Conservation (phyloP, 2,113 vertebrate species). For the Microtus oregoni region DNA sequence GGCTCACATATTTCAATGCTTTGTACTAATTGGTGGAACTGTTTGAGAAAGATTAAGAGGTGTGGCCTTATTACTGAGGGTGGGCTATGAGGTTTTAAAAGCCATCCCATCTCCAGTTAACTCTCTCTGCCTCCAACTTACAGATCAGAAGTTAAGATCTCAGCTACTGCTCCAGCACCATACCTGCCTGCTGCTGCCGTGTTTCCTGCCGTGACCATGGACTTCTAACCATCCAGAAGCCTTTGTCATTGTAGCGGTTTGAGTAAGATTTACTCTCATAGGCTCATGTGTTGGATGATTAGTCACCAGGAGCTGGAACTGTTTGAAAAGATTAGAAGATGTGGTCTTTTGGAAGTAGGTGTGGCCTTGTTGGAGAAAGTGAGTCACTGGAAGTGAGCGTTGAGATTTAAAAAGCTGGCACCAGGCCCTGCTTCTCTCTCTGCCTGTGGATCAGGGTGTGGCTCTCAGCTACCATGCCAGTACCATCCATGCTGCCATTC, state of each 20-base stretch:
- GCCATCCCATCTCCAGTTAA: not conserved
- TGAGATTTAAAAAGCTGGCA: not conserved
- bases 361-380: not conserved
- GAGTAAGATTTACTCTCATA: not conserved
- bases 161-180: too few species aligned
- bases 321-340: not conserved
- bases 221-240: not conserved
- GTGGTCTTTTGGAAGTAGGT: not conserved
- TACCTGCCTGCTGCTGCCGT: not conserved
- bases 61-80: not conserved
- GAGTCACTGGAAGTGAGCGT: not conserved
- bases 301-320: not conserved
- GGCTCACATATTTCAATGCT: not conserved
- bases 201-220: not conserved
- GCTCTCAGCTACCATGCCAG: not conserved
- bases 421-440: not conserved
- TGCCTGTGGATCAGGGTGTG: not conserved
- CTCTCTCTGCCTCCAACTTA: not conserved
- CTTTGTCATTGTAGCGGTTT: not conserved
- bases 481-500: accelerated
- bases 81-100: not conserved
- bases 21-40: not conserved
- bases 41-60: not conserved
- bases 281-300: not conserved
- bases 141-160: not conserved